Evolutionary conservation across 2,113 vertebrate species (phyloP), one percentile per base, ranked within the genome.

Genomic region (Pristiophorus japonicus): DNA sequence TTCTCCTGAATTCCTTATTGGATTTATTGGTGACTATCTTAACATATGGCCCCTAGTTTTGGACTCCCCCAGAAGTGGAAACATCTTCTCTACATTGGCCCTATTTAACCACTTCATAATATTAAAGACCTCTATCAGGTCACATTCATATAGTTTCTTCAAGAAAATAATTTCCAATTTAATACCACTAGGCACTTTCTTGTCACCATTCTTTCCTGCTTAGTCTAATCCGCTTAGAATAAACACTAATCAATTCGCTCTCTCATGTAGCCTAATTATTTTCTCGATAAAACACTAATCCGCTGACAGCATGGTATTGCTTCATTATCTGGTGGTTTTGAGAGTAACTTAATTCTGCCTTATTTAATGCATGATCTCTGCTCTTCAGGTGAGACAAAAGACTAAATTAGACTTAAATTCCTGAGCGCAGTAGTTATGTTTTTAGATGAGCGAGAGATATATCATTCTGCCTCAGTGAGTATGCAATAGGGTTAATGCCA

Each of bases 201-300:
- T 30, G 42, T 34, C 75, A 38, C 85, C 51, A 88, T 88, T 55
- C 85, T 88, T 59, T 55, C 51, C 45, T 88, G 45, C 47, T 59
- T 90, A 51, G 55, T 90, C 51, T 51, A 59, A 59, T 34, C 87
- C 1, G 47, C 10, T 59, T n/a, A 90, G 51, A 59, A 62, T 51
- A 90, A 90, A 90, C 6, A n/a, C 6, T 59, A 59, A 59, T 90
- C 87, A 59, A 90, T 90, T 90, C 0, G 0, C 12, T 59, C 51
- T 90, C 51, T 90, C 51, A 90, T 59, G 87, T 90, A 90, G 51
- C 34, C 51, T 90, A 59, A 90, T 90, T 90, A 90, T 90, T 90
- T 90, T 59, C 87, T 30, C 14, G 38, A 51, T 62, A 59, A 90
- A 51, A 34, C 30, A 34, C 51, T 90, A 59, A n/a, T 59, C 27